These are phyloP conservation scores for Musca vetustissima DNA, from an alignment of 1,140 invertebrate genomes.

Conservation along the genomic window DNA sequence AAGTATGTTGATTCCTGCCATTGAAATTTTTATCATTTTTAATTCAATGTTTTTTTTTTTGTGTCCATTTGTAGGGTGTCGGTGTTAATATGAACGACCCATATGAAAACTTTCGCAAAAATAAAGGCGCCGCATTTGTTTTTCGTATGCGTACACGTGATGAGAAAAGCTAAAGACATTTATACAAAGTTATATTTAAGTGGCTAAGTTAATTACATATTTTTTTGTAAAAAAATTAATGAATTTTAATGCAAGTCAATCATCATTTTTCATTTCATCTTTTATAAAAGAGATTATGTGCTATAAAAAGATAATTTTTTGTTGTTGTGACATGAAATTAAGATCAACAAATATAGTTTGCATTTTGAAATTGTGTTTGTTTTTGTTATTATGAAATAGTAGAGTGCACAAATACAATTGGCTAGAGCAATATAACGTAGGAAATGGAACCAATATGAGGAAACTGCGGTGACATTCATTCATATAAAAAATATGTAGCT, in stretches of 20 bases:
- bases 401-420: too few species aligned
- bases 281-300: conserved; percentile 3
- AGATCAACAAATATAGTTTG: too few species aligned
- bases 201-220: background rate
- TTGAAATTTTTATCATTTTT: too few species aligned
- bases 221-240: conserved; percentile 18
- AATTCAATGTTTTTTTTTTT: conserved; percentile 22
- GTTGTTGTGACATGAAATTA: too few species aligned
- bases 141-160: conserved; percentile 92
- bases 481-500: too few species aligned
- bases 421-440: too few species aligned
- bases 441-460: too few species aligned
- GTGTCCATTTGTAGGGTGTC: conserved; percentile 59
- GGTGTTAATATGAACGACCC: conserved; percentile 90
- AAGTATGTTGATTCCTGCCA: conserved; percentile 58
- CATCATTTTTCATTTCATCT: background rate
- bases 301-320: too few species aligned
- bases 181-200: background rate
- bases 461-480: too few species aligned
- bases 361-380: too few species aligned
- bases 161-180: conserved; percentile 59
- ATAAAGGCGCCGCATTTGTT: conserved; percentile 94
- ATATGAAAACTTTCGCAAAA: conserved; percentile 96
- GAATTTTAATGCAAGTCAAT: background rate
- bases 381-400: too few species aligned